A percentile compares a stretch with the other conserved stretches of the same genome.
phyloP scores from a whole-genome alignment of 1,140 invertebrate species.

The Brachionus manjavacas region DNA sequence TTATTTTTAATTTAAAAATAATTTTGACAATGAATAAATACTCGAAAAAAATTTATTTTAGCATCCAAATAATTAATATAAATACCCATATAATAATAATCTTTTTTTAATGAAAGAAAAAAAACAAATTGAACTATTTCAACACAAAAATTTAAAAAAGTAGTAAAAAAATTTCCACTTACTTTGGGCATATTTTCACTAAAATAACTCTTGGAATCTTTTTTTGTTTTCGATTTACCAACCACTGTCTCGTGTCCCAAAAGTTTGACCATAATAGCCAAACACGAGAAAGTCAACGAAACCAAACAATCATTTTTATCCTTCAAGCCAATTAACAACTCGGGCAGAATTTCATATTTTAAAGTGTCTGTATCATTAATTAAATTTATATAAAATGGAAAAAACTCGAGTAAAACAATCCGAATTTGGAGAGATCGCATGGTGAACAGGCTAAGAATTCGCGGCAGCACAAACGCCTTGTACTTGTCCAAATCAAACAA shows the following conservation, averaged over 20 bases:
- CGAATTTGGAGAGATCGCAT: slow-evolving; percentile 10
- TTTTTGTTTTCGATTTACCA: neutral
- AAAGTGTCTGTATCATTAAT: slow-evolving; percentile 16
- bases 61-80: too few relatives aligned
- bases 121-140: too few relatives aligned
- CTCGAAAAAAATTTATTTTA: too few relatives aligned
- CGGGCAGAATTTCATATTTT: slow-evolving; percentile 37
- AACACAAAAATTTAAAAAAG: too few relatives aligned
- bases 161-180: neutral
- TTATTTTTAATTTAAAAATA: too few relatives aligned
- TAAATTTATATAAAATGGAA: slow-evolving; percentile 23
- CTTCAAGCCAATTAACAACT: slow-evolving; percentile 15
- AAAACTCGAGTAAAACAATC: slow-evolving; percentile 25
- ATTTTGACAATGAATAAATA: too few relatives aligned
- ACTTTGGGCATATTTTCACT: slow-evolving; percentile 37
- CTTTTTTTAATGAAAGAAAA: too few relatives aligned
- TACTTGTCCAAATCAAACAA: slow-evolving; percentile 22
- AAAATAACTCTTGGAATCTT: slow-evolving; percentile 1
- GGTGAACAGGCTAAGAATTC: slow-evolving; percentile 18
- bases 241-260: neutral
- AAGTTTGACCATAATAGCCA: slow-evolving; percentile 33
- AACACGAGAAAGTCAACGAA: neutral
- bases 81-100: too few relatives aligned
- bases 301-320: slow-evolving; percentile 23
- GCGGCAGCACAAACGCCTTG: slow-evolving; percentile 31